A percentile compares a stretch with the other conserved stretches of the same genome.
These are phyloP conservation scores for Quadroppia sp. DNA, from an alignment of 2,888 invertebrate genomes.

Conservation along the genomic window DNA sequence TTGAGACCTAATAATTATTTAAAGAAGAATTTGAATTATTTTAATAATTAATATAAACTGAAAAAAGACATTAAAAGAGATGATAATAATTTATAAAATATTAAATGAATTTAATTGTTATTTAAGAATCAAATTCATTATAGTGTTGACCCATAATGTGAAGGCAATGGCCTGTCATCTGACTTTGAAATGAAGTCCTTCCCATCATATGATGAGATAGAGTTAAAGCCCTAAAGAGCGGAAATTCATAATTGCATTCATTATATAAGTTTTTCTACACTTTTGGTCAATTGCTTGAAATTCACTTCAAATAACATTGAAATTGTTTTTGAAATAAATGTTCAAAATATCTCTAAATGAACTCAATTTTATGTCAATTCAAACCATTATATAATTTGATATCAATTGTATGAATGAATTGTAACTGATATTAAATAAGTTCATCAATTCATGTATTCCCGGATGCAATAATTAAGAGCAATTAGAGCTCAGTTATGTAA, in stretches of 20 bases:
- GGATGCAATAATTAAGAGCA: not conserved
- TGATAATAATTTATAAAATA: not conserved
- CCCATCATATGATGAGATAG: constrained; percentile 14
- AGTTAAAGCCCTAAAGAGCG: constrained; percentile 25
- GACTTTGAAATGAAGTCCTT: not conserved
- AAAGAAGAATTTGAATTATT: no score
- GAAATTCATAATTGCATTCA: constrained; percentile 25
- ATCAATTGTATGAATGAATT: no score
- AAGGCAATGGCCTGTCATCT: constrained; percentile 26
- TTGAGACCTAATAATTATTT: no score
- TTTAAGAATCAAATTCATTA: no score
- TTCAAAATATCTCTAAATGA: no score
- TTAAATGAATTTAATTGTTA: not conserved
- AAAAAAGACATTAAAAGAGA: no score
- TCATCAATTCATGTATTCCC: not conserved
- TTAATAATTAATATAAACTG: no score
- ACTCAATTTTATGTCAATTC: no score
- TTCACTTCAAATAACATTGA: not conserved
- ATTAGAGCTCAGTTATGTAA: not conserved
- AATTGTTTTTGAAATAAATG: not conserved
- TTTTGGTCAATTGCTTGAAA: not conserved
- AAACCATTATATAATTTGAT: no score
- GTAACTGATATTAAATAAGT: no score
- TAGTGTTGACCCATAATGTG: not conserved
- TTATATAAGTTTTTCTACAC: not conserved